phyloP scores from a whole-genome alignment of 2,797 vertebrate species.

The Falco biarmicus region DNA sequence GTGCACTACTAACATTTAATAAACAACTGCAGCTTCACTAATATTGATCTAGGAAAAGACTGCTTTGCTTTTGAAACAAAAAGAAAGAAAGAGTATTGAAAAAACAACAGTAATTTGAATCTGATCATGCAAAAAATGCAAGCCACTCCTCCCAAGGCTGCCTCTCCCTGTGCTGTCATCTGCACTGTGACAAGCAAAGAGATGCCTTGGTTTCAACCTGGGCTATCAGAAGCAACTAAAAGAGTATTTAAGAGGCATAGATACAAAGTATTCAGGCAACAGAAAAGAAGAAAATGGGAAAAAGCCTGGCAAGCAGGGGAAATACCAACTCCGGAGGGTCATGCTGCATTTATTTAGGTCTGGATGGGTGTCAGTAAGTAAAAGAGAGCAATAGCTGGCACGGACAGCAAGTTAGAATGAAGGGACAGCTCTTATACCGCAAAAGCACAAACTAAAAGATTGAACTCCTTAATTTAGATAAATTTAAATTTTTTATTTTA shows the following conservation, averaged over 20 bases:
- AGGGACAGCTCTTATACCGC: not conserved
- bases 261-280: not conserved
- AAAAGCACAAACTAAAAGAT: not conserved
- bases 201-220: not conserved
- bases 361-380: not conserved
- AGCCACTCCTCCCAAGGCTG: not conserved
- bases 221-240: not conserved
- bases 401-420: not conserved
- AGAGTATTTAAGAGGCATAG: not conserved
- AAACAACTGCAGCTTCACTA: not conserved
- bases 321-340: not conserved
- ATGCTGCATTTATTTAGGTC: not conserved
- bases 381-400: not conserved
- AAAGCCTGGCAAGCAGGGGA: not conserved
- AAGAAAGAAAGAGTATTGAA: not conserved
- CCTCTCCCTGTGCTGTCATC: not conserved
- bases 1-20: not conserved
- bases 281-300: not conserved
- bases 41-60: not conserved
- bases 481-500: not conserved
- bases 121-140: not conserved
- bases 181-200: not conserved
- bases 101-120: not conserved
- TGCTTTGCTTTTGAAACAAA: not conserved
- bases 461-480: not conserved